These are phyloP conservation scores for Eleutherodactylus coqui DNA, from an alignment of 2,797 vertebrate genomes.

Conservation along the genomic window DNA sequence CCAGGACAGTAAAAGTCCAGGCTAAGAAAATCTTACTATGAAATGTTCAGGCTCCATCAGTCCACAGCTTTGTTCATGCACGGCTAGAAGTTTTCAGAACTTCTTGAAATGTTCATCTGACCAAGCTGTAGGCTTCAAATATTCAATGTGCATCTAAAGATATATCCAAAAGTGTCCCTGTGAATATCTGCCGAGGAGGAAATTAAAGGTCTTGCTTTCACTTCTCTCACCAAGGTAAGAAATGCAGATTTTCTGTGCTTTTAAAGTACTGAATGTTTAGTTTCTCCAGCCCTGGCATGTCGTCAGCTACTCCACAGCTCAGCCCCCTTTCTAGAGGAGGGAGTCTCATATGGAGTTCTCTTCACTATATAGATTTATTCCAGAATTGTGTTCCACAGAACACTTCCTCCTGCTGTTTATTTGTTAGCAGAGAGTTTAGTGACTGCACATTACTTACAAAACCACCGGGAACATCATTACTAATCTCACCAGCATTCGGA, in stretches of 20 bases:
- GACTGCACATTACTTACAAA: slow-evolving; percentile 18
- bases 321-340: slow-evolving; percentile 39
- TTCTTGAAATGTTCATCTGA: slow-evolving; percentile 25
- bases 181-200: neutral
- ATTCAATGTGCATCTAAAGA: neutral
- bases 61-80: neutral
- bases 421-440: slow-evolving; percentile 36
- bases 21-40: slow-evolving; percentile 10
- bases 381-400: slow-evolving; percentile 13
- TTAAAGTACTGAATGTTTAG: slow-evolving; percentile 58
- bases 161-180: slow-evolving; percentile 9
- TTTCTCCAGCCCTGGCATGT: slow-evolving; percentile 54
- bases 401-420: slow-evolving; percentile 16
- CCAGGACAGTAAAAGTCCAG: neutral
- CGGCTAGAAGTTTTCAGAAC: slow-evolving; percentile 7
- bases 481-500: slow-evolving; percentile 26
- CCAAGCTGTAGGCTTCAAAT: neutral
- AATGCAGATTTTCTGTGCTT: slow-evolving; percentile 51
- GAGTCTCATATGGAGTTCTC: slow-evolving; percentile 23
- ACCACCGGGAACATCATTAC: slow-evolving; percentile 21
- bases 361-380: slow-evolving; percentile 26
- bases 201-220: neutral
- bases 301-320: slow-evolving; percentile 49
- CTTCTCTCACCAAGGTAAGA: slow-evolving; percentile 49
- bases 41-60: slow-evolving; percentile 8